A percentile compares a stretch with the other conserved stretches of the same genome.
Conservation (phyloP, 2,113 vertebrate genomes). For the Mesembrinibis cayennensis region DNA sequence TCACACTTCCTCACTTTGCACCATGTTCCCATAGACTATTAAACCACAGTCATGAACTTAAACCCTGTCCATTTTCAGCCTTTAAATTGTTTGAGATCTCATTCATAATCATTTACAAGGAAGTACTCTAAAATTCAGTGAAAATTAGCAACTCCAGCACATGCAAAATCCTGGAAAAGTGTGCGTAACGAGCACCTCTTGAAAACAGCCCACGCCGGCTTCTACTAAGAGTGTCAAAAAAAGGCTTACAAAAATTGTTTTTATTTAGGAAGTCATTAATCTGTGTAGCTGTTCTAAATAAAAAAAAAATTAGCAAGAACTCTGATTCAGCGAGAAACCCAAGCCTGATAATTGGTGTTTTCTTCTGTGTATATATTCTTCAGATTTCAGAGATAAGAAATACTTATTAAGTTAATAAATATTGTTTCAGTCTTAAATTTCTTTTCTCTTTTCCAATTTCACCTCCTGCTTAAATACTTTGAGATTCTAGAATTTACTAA, state of each 20-base stretch:
- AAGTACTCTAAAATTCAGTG: background rate
- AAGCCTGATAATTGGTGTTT: background rate
- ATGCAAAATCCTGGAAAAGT: background rate
- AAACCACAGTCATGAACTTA: background rate
- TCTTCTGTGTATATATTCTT: background rate
- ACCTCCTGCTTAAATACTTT: background rate
- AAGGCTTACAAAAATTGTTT: background rate
- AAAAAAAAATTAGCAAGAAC: background rate
- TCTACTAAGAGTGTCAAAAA: background rate
- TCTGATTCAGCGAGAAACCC: background rate
- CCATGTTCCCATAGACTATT: background rate
- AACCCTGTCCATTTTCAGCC: background rate
- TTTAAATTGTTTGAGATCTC: background rate
- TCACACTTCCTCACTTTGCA: background rate
- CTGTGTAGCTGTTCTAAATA: background rate
- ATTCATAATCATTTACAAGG: background rate
- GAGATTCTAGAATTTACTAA: background rate
- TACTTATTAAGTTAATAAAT: background rate
- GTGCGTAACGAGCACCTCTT: background rate
- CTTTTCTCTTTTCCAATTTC: background rate
- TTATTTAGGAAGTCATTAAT: background rate
- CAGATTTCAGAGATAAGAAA: background rate
- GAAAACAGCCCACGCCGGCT: background rate
- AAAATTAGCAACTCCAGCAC: background rate
- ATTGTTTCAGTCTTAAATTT: background rate